These are phyloP conservation scores for Sarcophilus harrisii DNA, from an alignment of 2,797 vertebrate species.

Conservation along the genomic window DNA sequence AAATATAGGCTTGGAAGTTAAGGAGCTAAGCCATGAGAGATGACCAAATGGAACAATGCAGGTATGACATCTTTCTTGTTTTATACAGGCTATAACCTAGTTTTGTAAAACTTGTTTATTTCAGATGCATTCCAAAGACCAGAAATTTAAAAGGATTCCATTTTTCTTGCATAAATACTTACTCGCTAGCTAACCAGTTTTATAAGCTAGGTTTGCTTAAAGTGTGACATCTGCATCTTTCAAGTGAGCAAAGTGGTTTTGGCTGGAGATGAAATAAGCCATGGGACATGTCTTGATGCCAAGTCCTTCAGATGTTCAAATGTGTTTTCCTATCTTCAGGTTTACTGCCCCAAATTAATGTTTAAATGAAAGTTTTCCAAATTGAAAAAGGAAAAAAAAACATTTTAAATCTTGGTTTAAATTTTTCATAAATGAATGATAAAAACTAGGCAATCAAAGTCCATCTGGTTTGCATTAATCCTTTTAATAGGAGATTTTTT, in stretches of 20 bases:
- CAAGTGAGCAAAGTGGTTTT: slow-evolving; percentile 15
- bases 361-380: slow-evolving; percentile 19
- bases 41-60: not conserved
- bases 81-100: slow-evolving; percentile 13
- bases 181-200: slow-evolving; percentile 20
- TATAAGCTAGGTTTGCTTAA: slow-evolving; percentile 34
- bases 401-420: not conserved
- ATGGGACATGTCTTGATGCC: slow-evolving; percentile 22
- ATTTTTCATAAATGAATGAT: slow-evolving; percentile 29
- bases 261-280: slow-evolving; percentile 2
- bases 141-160: slow-evolving; percentile 13
- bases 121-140: not conserved
- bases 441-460: slow-evolving; percentile 4
- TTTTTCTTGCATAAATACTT: slow-evolving; percentile 10
- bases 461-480: not conserved
- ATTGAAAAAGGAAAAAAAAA: not conserved
- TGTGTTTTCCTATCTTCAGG: not conserved
- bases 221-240: slow-evolving; percentile 5
- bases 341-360: not conserved
- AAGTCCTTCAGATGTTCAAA: slow-evolving; percentile 22
- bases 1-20: not conserved
- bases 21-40: not conserved
- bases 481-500: not conserved
- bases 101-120: not conserved
- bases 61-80: not conserved